Conservation (phyloP, 2,113 vertebrate genomes). For the sheep (Ovis aries) region ARS-UI_Ramb_v3.0 NC_056056.1:76518501-76519000, state of each 20-base stretch:
- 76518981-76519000: not conserved
- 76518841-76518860: not conserved
- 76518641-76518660: not conserved
- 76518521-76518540: not conserved
- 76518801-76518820: not conserved
- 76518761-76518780: not conserved
- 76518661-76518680: slow-evolving; percentile 18
- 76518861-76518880: not conserved
- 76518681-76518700: not conserved
- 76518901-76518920: not conserved
- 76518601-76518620: slow-evolving; percentile 4
- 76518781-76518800: not conserved
- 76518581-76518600: slow-evolving; percentile 13
- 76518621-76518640: slow-evolving; percentile 22
- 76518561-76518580: not conserved
- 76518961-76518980: not conserved
- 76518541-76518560: not conserved
- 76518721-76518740: not conserved
- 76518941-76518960: not conserved
- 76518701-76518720: not conserved
- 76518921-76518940: not conserved
- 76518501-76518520: not conserved
- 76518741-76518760: not conserved
- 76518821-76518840: not conserved
- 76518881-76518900: not conserved